These are phyloP conservation scores for Alosa sapidissima DNA, from an alignment of 2,797 vertebrate species.

Conservation along the genomic window DNA sequence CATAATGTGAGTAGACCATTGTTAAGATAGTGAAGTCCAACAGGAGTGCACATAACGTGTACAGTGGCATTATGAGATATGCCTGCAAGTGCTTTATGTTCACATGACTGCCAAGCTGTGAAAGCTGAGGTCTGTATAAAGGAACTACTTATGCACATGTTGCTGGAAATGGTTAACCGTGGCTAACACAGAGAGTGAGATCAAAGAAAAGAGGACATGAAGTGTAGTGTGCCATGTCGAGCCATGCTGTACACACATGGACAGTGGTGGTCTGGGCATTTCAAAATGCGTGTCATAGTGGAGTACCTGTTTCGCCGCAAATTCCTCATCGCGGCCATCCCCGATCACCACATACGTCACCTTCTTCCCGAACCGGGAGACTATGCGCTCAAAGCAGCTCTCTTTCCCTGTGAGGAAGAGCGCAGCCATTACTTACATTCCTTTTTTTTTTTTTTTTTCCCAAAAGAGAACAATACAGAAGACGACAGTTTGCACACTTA, in stretches of 20 bases:
- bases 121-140: too few relatives aligned
- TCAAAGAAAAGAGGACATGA: background rate
- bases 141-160: too few relatives aligned
- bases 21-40: too few relatives aligned
- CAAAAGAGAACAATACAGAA: background rate
- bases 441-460: background rate
- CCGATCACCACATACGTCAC: conserved; percentile 98
- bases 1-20: too few relatives aligned
- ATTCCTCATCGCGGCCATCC: conserved; percentile 96
- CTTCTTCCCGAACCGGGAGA: conserved; percentile 95
- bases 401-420: conserved; percentile 82
- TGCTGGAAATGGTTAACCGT: too few relatives aligned
- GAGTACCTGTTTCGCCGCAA: conserved; percentile 93
- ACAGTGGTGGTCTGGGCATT: background rate
- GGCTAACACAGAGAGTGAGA: background rate
- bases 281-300: background rate
- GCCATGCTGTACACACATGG: background rate
- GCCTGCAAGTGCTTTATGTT: too few relatives aligned
- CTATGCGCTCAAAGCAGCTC: conserved; percentile 96
- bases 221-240: too few relatives aligned
- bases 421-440: background rate
- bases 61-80: too few relatives aligned
- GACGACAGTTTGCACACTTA: background rate
- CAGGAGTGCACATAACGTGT: too few relatives aligned
- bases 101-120: too few relatives aligned